Evolutionary conservation across 2,888 invertebrate species (phyloP), one percentile per base, ranked within the genome.

Genomic region (Danaus chrysippus): DNA sequence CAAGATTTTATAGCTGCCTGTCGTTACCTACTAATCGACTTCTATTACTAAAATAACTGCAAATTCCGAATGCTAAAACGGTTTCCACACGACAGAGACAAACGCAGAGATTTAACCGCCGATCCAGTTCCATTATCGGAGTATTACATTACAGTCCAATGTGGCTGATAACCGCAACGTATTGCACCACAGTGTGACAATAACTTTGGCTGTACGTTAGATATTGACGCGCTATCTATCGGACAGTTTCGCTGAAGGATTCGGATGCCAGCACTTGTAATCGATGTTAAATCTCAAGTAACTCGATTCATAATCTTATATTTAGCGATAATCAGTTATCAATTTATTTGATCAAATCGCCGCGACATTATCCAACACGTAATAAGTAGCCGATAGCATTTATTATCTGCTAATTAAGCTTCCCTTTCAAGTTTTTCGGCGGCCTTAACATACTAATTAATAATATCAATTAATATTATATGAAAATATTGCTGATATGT

Each of bases 21-120:
- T 83, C 80, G 86, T 82, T 87, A 82, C 82, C 82, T 84, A 84
- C 87, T 88, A 88, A 89, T 87, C 88, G 88, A 86, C 83, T 79
- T 78, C 81, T 81, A 83, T 83, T 83, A 87, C 89, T 81, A 83
- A 88, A 88, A 89, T 89, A 89, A 84, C 88, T 81, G 73, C 64
- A 76, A 74, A 75, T 76, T 77, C 77, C 66, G 60, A 59, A 64
- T 61, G 56, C 56, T 65, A 61, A 65, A 59, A 54, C 58, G 17
- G 49, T 42, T 59, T 53, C 43, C 54, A 59, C 46, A 60, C 63
- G 10, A 59, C 49, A 49, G 17, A 49, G 49, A 49, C 49, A 49
- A 49, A 49, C 49, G 49, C 17, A 15, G 49, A 49, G 15, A 49
- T 49, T 49, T 49, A 49, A 49, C 15, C 49, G 17, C 17, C 49